Percentiles rank a stretch among this genome's conserved stretches.
These are phyloP conservation scores for Neopipo cinnamomea DNA, from an alignment of 2,113 vertebrate genomes.

Conservation along the genomic window DNA sequence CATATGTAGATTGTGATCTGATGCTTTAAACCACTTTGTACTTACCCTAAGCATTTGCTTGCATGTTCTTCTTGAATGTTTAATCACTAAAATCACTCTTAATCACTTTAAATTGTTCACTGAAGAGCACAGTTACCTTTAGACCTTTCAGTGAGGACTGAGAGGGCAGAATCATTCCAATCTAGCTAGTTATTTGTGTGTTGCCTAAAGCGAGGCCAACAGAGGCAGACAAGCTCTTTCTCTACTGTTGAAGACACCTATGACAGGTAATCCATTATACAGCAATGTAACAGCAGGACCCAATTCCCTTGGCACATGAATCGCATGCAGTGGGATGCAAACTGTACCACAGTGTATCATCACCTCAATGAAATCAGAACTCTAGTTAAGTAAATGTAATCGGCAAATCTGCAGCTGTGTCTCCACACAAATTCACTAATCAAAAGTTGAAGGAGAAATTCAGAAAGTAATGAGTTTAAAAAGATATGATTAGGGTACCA, in stretches of 20 bases:
- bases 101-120: not conserved
- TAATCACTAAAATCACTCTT: not conserved
- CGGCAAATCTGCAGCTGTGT: not conserved
- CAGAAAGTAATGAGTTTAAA: not conserved
- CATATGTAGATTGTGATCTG: not conserved
- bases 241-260: not conserved
- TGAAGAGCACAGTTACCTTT: not conserved
- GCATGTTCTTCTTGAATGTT: not conserved
- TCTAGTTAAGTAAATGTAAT: not conserved
- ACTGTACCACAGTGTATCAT: not conserved
- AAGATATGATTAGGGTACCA: not conserved
- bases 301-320: not conserved
- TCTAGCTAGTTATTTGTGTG: not conserved
- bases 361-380: not conserved
- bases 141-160: not conserved
- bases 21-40: not conserved
- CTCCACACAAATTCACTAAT: not conserved
- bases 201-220: not conserved
- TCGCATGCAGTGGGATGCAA: not conserved
- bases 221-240: not conserved
- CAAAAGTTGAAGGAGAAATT: not conserved
- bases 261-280: not conserved
- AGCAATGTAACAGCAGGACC: not conserved
- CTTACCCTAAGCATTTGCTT: not conserved
- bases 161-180: not conserved